These are phyloP conservation scores for Fragum fragum DNA, from an alignment of 2,888 invertebrate species.

Conservation along the genomic window DNA sequence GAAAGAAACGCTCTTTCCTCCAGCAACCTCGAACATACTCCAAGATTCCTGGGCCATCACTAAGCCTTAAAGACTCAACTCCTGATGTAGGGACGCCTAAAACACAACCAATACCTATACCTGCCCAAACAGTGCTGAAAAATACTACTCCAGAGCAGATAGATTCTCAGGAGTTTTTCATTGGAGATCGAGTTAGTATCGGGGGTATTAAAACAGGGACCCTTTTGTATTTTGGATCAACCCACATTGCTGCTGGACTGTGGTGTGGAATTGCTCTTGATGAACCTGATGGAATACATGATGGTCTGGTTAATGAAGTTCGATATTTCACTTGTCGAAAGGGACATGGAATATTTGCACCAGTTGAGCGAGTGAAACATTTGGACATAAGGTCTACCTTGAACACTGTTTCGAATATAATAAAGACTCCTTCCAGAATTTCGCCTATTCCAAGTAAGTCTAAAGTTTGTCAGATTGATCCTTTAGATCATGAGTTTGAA, in stretches of 20 bases:
- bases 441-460: constrained; percentile 61
- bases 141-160: constrained; percentile 27
- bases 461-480: constrained; percentile 43
- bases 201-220: constrained; percentile 88
- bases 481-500: constrained; percentile 45
- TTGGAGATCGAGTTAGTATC: constrained; percentile 87
- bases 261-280: constrained; percentile 91
- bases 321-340: constrained; percentile 90
- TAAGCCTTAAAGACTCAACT: constrained; percentile 14
- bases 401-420: constrained; percentile 32
- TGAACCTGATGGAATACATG: constrained; percentile 89
- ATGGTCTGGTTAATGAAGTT: constrained; percentile 90
- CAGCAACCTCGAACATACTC: constrained; percentile 64
- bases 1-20: constrained; percentile 76
- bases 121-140: constrained; percentile 33
- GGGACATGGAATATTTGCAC: constrained; percentile 90
- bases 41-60: constrained; percentile 31
- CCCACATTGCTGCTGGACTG: constrained; percentile 88
- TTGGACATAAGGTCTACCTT: constrained; percentile 53
- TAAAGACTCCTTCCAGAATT: constrained; percentile 50
- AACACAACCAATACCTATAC: constrained; percentile 60
- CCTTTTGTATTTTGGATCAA: constrained; percentile 89
- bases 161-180: constrained; percentile 70
- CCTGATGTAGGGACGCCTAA: constrained; percentile 50
- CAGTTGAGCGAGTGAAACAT: constrained; percentile 88